Conservation (phyloP, 2,797 vertebrate species). For the Ibycter americanus region DNA sequence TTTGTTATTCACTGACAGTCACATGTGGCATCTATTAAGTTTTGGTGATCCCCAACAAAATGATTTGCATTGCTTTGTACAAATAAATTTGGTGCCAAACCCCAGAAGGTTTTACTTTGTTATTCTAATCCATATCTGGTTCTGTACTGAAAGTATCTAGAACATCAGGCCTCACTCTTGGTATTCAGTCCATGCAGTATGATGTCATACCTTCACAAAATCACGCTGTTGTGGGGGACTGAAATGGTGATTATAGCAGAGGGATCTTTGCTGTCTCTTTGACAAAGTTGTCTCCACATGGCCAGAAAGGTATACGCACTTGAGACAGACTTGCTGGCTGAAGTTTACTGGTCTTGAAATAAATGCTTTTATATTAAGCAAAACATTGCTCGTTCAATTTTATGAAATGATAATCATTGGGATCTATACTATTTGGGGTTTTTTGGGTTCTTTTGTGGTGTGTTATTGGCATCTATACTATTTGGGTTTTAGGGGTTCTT, state of each 20-base stretch:
- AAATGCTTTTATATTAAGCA: neutral
- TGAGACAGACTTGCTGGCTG: neutral
- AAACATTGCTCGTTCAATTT: neutral
- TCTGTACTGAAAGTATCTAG: neutral
- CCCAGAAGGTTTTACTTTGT: neutral
- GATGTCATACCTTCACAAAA: neutral
- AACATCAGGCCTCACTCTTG: neutral
- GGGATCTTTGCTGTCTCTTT: neutral
- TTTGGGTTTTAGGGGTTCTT: too few species aligned
- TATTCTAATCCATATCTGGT: neutral
- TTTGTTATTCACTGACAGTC: neutral
- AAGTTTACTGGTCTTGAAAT: neutral
- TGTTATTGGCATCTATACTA: neutral
- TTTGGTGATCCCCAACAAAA: neutral
- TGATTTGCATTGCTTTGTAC: neutral
- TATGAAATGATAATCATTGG: neutral
- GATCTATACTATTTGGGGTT: accelerated
- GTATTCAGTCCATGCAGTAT: neutral
- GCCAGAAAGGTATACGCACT: neutral
- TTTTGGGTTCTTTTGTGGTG: neutral
- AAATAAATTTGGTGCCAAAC: neutral
- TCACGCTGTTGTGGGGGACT: neutral
- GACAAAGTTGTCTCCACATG: neutral
- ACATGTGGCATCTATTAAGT: neutral
- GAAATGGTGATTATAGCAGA: neutral